Evolutionary conservation across 1,140 invertebrate genomes (phyloP), one percentile per base, ranked within the genome.

Genomic region (Drosophila asahinai): DNA sequence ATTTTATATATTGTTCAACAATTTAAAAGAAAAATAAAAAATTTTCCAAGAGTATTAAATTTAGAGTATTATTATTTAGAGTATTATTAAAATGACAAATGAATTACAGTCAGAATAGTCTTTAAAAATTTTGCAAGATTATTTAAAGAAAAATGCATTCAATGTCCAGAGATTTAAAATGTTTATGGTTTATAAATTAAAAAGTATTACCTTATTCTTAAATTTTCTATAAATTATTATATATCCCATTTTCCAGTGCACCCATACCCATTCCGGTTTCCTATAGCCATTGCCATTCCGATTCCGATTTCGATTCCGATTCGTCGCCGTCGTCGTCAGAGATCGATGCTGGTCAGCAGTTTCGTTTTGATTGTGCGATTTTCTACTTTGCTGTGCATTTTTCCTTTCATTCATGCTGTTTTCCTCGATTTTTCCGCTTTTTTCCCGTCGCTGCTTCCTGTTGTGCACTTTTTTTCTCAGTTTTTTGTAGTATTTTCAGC

Each of bases 281-380:
- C 51, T 22, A 68, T 68, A 42, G 42, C 45, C 43, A 63, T 65
- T 54, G 30, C 52, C 42, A 81, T 71, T 66, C 40, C 66, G 19
- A 70, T 70, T 77, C 22, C 62, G 40, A 76, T 63, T 70, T 11
- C 63, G 47, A 75, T 70, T 80, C 67, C 70, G 48, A 80, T 52
- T 75, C 59, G 58, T 64, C 48, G 57, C 52, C 45, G 52, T 67
- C 45, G 42, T 68, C 27, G 49, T 62, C 61, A 45, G 59, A 72
- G 51, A 72, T 77, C 81, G 66, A 65, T 79, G 83, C 81, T 89
- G 86, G 84, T 87, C 83, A 87, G 83, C 83, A 87, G 73, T 87
- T 89, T 89, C 86, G 57, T 75, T 90, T 84, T 89, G 86, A 89
- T 89, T 89, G 84, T 87, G 64, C 84, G 73, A 83, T 83, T 87